Percentiles rank a stretch among this genome's conserved stretches.
Conservation (phyloP, 2,113 vertebrate species). For the Chionomys nivalis region DNA sequence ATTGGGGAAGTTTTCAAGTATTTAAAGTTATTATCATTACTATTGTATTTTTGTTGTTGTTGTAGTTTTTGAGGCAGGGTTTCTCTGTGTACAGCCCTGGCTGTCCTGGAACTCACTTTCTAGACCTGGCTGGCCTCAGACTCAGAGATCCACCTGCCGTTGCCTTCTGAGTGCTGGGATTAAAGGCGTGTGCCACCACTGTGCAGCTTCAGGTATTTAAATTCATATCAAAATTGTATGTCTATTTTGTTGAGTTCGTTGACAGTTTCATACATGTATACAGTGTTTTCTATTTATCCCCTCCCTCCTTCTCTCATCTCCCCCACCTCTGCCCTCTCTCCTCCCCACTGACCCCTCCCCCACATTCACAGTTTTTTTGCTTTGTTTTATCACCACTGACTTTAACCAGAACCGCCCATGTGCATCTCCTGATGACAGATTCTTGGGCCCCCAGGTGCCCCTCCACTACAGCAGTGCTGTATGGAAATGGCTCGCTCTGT, state of each 20-base stretch:
- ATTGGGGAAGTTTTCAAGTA: neutral
- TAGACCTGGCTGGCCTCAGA: neutral
- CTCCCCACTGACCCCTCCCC: neutral
- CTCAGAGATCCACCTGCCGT: neutral
- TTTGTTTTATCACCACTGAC: neutral
- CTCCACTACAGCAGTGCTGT: neutral
- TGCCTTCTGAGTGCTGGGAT: neutral
- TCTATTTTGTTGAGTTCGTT: neutral
- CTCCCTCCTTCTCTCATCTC: neutral
- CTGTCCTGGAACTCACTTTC: neutral
- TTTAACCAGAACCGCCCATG: neutral
- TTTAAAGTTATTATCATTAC: neutral
- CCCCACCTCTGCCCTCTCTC: no score
- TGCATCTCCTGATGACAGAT: neutral
- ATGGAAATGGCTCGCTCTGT: neutral
- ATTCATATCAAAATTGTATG: neutral
- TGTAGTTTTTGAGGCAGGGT: neutral
- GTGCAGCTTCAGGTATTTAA: neutral
- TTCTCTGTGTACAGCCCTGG: neutral
- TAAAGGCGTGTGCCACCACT: neutral
- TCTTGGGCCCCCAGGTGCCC: neutral
- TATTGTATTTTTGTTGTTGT: neutral
- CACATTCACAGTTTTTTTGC: neutral
- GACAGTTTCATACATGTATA: no score
- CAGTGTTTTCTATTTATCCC: neutral